Conservation (phyloP, 2,113 vertebrate species). For the Vireo altiloquus region DNA sequence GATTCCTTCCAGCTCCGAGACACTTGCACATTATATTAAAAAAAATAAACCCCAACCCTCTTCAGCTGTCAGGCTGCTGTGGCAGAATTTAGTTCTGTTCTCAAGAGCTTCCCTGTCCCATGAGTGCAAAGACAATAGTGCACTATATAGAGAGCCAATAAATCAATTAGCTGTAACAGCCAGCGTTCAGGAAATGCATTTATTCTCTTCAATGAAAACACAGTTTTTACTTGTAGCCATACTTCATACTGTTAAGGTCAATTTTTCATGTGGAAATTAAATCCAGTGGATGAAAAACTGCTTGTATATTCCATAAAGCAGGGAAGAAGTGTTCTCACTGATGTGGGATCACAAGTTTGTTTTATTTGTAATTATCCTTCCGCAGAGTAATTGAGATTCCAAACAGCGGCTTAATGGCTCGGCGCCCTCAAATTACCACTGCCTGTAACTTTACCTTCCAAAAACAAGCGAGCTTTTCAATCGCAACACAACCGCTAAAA, state of each 20-base stretch:
- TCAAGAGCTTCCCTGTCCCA: conserved; percentile 80
- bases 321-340: conserved; percentile 45
- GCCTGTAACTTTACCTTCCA: conserved; percentile 72
- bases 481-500: conserved; percentile 62
- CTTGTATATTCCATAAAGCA: conserved; percentile 70
- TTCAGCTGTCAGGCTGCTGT: conserved; percentile 80
- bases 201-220: conserved; percentile 80
- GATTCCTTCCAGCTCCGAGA: not conserved
- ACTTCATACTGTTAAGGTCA: conserved; percentile 76
- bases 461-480: conserved; percentile 73
- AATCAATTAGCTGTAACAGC: conserved; percentile 91
- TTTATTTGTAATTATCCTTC: conserved; percentile 81
- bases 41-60: not conserved
- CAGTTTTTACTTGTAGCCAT: conserved; percentile 72
- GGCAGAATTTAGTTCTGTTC: conserved; percentile 81
- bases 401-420: conserved; percentile 76
- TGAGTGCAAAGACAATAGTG: conserved; percentile 85
- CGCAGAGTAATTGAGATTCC: conserved; percentile 77
- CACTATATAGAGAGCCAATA: conserved; percentile 84
- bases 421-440: conserved; percentile 66
- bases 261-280: conserved; percentile 78
- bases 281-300: conserved; percentile 72
- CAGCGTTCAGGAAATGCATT: conserved; percentile 80
- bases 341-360: conserved; percentile 72
- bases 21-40: conserved; percentile 60